Conservation (phyloP, 2,113 vertebrate species). For the Siniperca chuatsi region DNA sequence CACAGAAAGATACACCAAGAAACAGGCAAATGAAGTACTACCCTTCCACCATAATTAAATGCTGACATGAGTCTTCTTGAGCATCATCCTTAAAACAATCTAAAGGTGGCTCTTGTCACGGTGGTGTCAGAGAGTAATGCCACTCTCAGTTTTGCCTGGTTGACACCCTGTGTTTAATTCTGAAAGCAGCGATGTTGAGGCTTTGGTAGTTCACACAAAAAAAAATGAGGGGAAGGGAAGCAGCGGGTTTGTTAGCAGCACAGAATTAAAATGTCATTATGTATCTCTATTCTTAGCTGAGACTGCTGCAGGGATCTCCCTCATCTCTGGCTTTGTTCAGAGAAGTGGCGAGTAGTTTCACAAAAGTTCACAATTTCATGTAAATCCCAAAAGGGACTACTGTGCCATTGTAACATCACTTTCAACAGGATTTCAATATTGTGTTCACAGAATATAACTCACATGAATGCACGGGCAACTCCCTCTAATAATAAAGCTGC, state of each 20-base stretch:
- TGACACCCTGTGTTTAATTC: slow-evolving; percentile 66
- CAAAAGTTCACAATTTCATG: slow-evolving; percentile 62
- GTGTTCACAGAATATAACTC: slow-evolving; percentile 43
- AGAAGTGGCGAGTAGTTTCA: slow-evolving; percentile 46
- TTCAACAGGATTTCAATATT: slow-evolving; percentile 39
- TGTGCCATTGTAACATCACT: slow-evolving; percentile 42
- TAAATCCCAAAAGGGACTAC: slow-evolving; percentile 55
- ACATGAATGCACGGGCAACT: slow-evolving; percentile 45
- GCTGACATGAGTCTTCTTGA: slow-evolving; percentile 44
- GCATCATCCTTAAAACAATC: slow-evolving; percentile 52
- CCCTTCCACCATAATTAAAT: slow-evolving; percentile 51
- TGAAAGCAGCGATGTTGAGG: slow-evolving; percentile 56
- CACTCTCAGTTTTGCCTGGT: slow-evolving; percentile 37
- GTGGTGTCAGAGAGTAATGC: slow-evolving; percentile 48
- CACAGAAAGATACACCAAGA: slow-evolving; percentile 11
- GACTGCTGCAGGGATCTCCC: slow-evolving; percentile 72
- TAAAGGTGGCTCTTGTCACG: slow-evolving; percentile 45
- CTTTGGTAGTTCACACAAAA: slow-evolving; percentile 65
- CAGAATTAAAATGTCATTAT: slow-evolving; percentile 81
- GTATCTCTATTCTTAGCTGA: slow-evolving; percentile 73
- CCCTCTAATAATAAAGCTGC: slow-evolving; percentile 51
- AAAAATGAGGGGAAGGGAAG: slow-evolving; percentile 55
- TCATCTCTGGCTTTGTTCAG: slow-evolving; percentile 65
- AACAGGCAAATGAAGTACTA: slow-evolving; percentile 27
- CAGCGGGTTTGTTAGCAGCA: slow-evolving; percentile 67